A percentile compares a stretch with the other conserved stretches of the same genome.
Evolutionary conservation across 2,888 invertebrate genomes (phyloP).

Genomic region (Meliscaeva auricollis): DNA sequence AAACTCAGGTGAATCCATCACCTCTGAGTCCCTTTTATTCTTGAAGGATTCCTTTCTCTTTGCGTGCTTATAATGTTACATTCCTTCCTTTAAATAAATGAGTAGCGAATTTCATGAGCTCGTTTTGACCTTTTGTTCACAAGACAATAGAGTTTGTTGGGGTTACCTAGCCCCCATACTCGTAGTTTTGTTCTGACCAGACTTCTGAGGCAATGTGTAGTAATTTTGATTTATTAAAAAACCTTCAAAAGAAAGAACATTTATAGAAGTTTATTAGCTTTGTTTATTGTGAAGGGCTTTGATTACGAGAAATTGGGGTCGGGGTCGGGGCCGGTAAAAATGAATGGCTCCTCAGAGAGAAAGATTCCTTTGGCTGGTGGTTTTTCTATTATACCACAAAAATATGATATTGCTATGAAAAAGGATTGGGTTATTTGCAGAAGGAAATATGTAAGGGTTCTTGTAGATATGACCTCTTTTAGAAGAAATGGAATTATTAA

Average conservation of each 20-base stretch:
- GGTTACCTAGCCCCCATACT: no score
- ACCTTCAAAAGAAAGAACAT: conserved; percentile 50
- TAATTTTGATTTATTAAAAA: conserved; percentile 61
- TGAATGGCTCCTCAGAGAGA: conserved; percentile 27
- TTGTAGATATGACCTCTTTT: conserved; percentile 22
- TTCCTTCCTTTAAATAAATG: background rate
- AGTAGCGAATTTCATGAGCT: background rate
- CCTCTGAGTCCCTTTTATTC: background rate
- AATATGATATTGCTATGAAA: conserved; percentile 35
- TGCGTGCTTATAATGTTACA: background rate
- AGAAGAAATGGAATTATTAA: conserved; percentile 7
- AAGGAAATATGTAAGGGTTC: conserved; percentile 23
- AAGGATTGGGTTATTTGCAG: conserved; percentile 50
- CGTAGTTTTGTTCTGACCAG: background rate
- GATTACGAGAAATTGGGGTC: background rate
- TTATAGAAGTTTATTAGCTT: conserved; percentile 57
- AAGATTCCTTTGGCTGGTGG: conserved; percentile 39
- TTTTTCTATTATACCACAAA: conserved; percentile 6
- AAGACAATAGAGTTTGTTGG: background rate
- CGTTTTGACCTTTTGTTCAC: background rate
- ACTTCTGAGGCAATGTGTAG: background rate
- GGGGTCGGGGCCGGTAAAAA: background rate
- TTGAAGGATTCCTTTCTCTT: background rate
- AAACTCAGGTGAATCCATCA: background rate
- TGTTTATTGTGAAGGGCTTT: background rate